phyloP scores from a whole-genome alignment of 2,797 vertebrate species.

The Dendrocincla fuliginosa region DNA sequence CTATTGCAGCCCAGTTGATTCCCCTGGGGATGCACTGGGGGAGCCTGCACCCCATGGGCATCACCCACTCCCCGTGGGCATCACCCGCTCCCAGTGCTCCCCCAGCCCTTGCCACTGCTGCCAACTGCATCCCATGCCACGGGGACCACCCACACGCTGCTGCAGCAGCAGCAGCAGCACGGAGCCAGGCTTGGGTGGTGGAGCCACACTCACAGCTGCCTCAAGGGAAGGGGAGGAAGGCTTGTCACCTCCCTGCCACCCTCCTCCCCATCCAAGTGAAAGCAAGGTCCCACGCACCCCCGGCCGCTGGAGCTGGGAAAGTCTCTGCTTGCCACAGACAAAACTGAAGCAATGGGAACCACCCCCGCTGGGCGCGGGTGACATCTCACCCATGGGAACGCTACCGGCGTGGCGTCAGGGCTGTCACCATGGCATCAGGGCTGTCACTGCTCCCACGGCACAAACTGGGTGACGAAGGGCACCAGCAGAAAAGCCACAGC shows the following conservation, averaged over 20 bases:
- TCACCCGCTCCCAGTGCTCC: not conserved
- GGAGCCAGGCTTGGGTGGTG: not conserved
- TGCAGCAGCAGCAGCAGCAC: not conserved
- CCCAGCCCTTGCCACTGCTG: not conserved
- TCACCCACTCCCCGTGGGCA: not conserved
- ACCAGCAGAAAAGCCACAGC: not conserved
- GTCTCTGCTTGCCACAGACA: slow-evolving; percentile 29
- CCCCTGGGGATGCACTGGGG: not conserved
- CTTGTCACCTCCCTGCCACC: slow-evolving; percentile 1
- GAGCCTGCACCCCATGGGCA: not conserved
- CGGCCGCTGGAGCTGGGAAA: not conserved
- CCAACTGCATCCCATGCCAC: not conserved
- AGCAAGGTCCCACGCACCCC: not conserved
- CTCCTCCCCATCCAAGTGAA: not conserved
- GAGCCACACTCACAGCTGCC: not conserved
- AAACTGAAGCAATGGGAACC: not conserved
- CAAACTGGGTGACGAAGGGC: accelerated
- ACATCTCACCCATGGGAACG: slow-evolving; percentile 4
- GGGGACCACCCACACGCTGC: not conserved
- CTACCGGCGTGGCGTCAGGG: not conserved
- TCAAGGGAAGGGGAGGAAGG: slow-evolving; percentile 3
- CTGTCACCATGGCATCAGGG: not conserved
- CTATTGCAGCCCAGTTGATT: not conserved
- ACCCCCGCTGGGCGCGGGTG: not conserved
- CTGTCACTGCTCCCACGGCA: not conserved